Evolutionary conservation across 2,113 vertebrate species (phyloP).

Genomic region (Sminthopsis crassicaudata): DNA sequence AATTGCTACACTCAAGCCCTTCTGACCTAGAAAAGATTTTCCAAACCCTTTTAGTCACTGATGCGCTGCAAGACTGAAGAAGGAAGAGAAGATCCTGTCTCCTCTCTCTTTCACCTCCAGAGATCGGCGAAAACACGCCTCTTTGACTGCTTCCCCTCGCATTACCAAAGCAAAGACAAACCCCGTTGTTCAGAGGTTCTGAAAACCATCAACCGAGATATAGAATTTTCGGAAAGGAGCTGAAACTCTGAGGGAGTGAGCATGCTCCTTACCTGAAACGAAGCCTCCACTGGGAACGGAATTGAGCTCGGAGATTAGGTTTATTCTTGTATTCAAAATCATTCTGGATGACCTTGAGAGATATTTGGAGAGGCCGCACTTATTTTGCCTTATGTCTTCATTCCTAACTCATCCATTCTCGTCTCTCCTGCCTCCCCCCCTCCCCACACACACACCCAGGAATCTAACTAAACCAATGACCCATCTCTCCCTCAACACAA

Average conservation of each 20-base stretch:
- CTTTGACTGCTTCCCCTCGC: background rate
- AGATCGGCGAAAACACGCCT: background rate
- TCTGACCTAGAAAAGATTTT: conserved; percentile 5
- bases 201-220: background rate
- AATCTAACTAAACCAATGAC: background rate
- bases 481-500: background rate
- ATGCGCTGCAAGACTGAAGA: background rate
- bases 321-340: background rate
- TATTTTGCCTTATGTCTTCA: background rate
- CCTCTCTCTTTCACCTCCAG: background rate
- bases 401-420: background rate
- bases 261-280: conserved; percentile 21
- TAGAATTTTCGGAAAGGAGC: conserved; percentile 30
- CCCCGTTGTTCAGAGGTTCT: background rate
- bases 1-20: background rate
- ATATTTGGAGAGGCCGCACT: background rate
- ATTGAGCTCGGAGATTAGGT: background rate
- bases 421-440: too few relatives aligned
- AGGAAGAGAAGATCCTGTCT: background rate
- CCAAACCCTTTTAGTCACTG: background rate
- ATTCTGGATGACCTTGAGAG: background rate
- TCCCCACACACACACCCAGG: too few relatives aligned
- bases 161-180: background rate
- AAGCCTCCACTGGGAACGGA: background rate
- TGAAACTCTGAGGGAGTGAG: background rate